Percentiles rank a stretch among this genome's conserved stretches.
Conservation (phyloP, 1,140 invertebrate species). For the Lepidurus packardi region DNA sequence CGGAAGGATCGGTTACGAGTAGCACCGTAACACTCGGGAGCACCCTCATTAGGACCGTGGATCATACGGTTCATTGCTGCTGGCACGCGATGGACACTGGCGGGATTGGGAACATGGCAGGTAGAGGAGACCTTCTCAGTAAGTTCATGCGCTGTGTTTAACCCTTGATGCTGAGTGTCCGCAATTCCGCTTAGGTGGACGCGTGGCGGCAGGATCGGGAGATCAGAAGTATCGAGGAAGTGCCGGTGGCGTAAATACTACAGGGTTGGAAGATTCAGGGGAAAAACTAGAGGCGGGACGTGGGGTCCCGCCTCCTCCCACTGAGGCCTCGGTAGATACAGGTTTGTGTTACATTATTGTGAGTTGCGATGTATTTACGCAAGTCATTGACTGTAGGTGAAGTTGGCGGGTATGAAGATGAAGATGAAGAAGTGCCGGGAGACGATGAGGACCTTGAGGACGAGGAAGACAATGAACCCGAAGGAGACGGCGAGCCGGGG, state of each 20-base stretch:
- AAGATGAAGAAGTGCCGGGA: background rate
- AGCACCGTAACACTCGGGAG: background rate
- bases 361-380: background rate
- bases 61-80: background rate
- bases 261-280: background rate
- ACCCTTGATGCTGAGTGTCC: background rate
- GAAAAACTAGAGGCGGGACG: background rate
- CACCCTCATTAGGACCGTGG: background rate
- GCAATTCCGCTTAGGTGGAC: background rate
- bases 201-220: background rate
- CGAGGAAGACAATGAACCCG: background rate
- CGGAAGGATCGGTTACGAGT: background rate
- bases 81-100: slow-evolving; percentile 12
- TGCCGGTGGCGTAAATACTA: background rate
- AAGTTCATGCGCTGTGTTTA: background rate
- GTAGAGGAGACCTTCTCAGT: background rate
- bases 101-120: background rate
- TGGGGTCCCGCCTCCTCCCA: background rate
- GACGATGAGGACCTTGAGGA: background rate
- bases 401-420: slow-evolving; percentile 7
- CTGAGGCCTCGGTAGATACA: background rate
- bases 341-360: background rate
- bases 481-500: background rate
- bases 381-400: background rate
- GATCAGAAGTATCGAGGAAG: background rate